Evolutionary conservation across 2,797 vertebrate genomes (phyloP).

Genomic region (Sebastes jordani): DNA sequence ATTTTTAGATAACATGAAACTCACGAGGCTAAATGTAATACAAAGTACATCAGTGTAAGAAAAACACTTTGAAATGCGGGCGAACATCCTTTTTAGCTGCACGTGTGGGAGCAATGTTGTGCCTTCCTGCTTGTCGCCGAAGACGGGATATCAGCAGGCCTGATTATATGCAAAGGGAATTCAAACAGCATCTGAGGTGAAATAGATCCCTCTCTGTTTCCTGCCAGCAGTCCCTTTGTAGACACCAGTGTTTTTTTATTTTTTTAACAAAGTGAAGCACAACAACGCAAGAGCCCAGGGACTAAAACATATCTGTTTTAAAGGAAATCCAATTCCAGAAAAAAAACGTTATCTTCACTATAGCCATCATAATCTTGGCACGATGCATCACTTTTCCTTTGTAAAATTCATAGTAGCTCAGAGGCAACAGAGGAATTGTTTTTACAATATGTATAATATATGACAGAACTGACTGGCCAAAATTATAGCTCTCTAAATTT

Average conservation of each 20-base stretch:
- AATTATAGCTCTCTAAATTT: not conserved
- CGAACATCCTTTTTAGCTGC: slow-evolving; percentile 7
- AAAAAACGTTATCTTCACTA: slow-evolving; percentile 16
- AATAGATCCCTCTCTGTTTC: slow-evolving; percentile 55
- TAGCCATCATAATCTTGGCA: slow-evolving; percentile 12
- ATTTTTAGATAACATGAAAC: not conserved
- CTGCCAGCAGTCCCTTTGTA: slow-evolving; percentile 36
- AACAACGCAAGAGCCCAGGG: slow-evolving; percentile 6
- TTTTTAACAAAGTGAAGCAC: slow-evolving; percentile 35
- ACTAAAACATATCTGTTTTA: slow-evolving; percentile 38
- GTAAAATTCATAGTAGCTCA: slow-evolving; percentile 18
- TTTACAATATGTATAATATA: slow-evolving; percentile 1
- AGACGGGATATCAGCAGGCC: slow-evolving; percentile 36
- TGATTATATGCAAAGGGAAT: slow-evolving; percentile 57
- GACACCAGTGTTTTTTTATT: slow-evolving; percentile 6
- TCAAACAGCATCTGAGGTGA: slow-evolving; percentile 49
- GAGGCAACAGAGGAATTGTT: slow-evolving; percentile 22
- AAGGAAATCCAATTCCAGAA: slow-evolving; percentile 38
- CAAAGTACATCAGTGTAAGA: not conserved
- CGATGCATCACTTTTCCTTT: slow-evolving; percentile 17
- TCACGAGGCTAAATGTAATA: not conserved
- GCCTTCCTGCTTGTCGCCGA: slow-evolving; percentile 12
- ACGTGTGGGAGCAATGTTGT: not conserved
- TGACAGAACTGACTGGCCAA: slow-evolving; percentile 3
- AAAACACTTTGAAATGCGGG: not conserved